Evolutionary conservation across 2,113 vertebrate species (phyloP).

Genomic region (Diphyllodes magnificus): DNA sequence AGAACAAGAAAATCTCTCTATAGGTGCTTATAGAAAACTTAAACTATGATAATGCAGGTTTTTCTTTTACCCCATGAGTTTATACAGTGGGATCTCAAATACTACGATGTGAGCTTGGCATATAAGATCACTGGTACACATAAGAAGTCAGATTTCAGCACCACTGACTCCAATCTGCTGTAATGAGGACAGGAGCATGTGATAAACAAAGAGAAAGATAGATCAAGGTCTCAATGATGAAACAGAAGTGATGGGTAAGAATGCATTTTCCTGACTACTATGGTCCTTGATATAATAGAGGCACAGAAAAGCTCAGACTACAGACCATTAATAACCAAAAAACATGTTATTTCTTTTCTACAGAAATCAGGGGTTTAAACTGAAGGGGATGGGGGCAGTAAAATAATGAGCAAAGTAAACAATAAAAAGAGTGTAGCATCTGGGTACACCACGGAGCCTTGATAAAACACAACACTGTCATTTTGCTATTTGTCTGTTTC

Average conservation of each 20-base stretch:
- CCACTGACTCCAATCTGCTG: not conserved
- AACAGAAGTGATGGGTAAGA: not conserved
- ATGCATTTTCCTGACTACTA: not conserved
- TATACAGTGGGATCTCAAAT: not conserved
- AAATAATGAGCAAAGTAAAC: not conserved
- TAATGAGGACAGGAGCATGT: not conserved
- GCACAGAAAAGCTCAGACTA: not conserved
- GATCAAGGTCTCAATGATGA: not conserved
- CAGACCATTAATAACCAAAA: not conserved
- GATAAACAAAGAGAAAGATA: not conserved
- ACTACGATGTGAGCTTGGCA: not conserved
- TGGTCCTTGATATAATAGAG: not conserved
- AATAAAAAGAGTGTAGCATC: not conserved
- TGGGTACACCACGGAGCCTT: not conserved
- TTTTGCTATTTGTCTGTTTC: not conserved
- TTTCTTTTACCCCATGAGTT: not conserved
- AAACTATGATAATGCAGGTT: not conserved
- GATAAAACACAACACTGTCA: not conserved
- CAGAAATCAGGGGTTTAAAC: not conserved
- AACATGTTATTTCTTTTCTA: not conserved
- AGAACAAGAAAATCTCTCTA: not conserved
- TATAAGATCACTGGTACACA: not conserved
- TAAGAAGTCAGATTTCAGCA: not conserved
- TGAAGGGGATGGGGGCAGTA: not conserved
- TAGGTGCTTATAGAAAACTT: not conserved